Conservation (phyloP, 2,113 vertebrate genomes). For the Rhabdornis inornatus region DNA sequence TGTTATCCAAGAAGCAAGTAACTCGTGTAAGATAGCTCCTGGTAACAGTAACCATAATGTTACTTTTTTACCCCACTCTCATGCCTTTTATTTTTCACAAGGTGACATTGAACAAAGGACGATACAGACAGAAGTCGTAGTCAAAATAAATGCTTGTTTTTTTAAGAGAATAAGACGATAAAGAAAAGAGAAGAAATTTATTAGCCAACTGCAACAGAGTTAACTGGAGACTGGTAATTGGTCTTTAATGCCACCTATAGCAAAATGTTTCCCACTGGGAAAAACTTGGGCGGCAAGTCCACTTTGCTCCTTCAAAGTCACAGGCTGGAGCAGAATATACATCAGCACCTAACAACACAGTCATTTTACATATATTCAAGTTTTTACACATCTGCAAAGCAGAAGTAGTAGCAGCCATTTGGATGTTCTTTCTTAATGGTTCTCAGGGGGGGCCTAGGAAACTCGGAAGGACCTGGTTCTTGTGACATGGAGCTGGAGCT, state of each 20-base stretch:
- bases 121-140: not conserved
- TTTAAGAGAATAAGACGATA: not conserved
- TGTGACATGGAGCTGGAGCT: slow-evolving; percentile 64
- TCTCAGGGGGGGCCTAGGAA: slow-evolving; percentile 52
- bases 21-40: not conserved
- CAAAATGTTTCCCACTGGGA: slow-evolving; percentile 56
- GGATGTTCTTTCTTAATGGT: slow-evolving; percentile 70
- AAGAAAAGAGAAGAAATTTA: not conserved
- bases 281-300: slow-evolving; percentile 5
- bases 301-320: not conserved
- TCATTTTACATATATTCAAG: slow-evolving; percentile 37
- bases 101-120: slow-evolving; percentile 10
- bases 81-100: slow-evolving; percentile 48
- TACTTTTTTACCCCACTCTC: slow-evolving; percentile 22
- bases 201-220: slow-evolving; percentile 10
- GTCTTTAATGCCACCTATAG: slow-evolving; percentile 44
- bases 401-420: slow-evolving; percentile 72
- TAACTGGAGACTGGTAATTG: not conserved
- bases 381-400: slow-evolving; percentile 69
- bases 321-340: not conserved
- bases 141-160: not conserved
- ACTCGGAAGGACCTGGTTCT: slow-evolving; percentile 62
- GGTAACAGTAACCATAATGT: not conserved
- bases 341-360: slow-evolving; percentile 22
- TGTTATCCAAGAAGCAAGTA: not conserved